phyloP scores from a whole-genome alignment of 2,797 vertebrate species.

The Ceryle rudis region DNA sequence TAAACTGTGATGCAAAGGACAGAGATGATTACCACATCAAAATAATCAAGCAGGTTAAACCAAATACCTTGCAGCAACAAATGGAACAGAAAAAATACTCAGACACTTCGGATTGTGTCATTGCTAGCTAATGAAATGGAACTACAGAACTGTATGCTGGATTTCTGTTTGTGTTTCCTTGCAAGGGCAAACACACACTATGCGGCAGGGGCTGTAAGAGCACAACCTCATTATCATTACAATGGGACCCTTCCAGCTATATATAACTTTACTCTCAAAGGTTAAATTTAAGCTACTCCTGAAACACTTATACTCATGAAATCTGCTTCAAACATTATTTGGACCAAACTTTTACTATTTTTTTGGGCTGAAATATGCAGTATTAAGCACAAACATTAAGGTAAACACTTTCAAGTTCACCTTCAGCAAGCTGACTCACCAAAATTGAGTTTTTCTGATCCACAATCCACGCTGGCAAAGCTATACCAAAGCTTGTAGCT shows the following conservation, averaged over 20 bases:
- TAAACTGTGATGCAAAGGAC: neutral
- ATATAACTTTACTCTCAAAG: neutral
- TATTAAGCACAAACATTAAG: neutral
- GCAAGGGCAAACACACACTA: neutral
- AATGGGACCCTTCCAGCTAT: neutral
- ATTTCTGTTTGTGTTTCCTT: neutral
- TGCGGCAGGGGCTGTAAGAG: neutral
- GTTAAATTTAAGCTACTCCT: neutral
- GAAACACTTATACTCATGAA: neutral
- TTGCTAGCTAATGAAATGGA: neutral
- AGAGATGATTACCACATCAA: neutral
- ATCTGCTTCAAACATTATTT: neutral
- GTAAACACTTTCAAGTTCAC: neutral
- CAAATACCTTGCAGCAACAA: neutral
- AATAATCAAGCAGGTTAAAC: neutral
- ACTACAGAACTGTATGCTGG: neutral
- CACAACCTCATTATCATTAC: neutral
- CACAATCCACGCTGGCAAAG: slow-evolving; percentile 98
- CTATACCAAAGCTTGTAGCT: slow-evolving; percentile 98
- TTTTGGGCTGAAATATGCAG: neutral
- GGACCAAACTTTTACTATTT: neutral
- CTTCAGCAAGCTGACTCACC: slow-evolving; percentile 77
- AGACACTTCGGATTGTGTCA: neutral
- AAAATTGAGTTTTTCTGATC: slow-evolving; percentile 99
- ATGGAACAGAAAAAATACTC: neutral